Percentiles rank a stretch among this genome's conserved stretches.
Evolutionary conservation across 2,797 vertebrate species (phyloP).

Genomic region (Pteronotus mesoamericanus): DNA sequence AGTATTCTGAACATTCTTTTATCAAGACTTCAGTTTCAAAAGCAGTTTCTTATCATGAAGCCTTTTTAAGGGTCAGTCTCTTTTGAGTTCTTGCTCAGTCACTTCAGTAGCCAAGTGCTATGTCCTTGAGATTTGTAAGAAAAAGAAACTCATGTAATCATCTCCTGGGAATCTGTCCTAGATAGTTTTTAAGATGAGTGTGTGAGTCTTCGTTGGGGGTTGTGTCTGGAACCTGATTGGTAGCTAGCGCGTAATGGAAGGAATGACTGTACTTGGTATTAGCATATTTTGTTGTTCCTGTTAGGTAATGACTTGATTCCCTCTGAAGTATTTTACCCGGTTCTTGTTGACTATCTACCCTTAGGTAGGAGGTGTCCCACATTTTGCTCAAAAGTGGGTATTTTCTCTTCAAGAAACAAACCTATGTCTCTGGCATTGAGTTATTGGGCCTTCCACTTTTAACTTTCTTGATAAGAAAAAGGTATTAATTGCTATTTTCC

Average conservation of each 20-base stretch:
- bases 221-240: not conserved
- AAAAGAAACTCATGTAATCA: not conserved
- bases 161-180: not conserved
- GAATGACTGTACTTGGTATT: not conserved
- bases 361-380: not conserved
- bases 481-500: not conserved
- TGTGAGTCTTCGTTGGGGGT: not conserved
- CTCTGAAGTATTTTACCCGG: not conserved
- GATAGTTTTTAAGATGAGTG: not conserved
- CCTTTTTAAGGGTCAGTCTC: not conserved
- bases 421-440: not conserved
- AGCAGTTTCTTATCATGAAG: not conserved
- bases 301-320: not conserved
- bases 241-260: not conserved
- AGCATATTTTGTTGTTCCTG: not conserved
- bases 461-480: slow-evolving; percentile 18
- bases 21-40: not conserved
- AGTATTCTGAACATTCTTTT: not conserved
- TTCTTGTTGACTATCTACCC: not conserved
- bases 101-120: not conserved
- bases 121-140: not conserved
- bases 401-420: not conserved
- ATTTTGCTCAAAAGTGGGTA: not conserved
- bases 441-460: not conserved
- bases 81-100: slow-evolving; percentile 7